phyloP scores from a whole-genome alignment of 1,140 invertebrate species.

The Yoshiicerus persimilis region DNA sequence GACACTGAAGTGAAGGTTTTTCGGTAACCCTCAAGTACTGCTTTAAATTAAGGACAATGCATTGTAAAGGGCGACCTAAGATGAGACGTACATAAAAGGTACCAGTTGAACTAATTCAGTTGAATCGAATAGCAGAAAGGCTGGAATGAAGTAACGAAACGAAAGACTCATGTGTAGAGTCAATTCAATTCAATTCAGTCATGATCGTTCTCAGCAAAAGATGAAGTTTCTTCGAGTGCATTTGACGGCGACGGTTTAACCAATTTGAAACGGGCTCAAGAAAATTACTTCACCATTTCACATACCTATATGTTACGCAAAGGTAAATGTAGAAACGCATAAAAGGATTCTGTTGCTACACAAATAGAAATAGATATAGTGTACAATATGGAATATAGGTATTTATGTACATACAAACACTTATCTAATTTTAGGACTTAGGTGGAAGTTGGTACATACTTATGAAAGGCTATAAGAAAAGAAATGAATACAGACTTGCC shows the following conservation, averaged over 20 bases:
- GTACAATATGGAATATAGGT: not conserved
- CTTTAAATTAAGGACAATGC: too few species aligned
- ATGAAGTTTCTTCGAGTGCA: not conserved
- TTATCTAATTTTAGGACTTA: not conserved
- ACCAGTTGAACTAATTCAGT: not conserved
- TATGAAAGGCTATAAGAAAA: not conserved
- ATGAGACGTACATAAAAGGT: not conserved
- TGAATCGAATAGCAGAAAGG: not conserved
- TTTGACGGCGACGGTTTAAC: not conserved
- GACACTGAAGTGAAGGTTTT: not conserved
- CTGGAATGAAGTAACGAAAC: not conserved
- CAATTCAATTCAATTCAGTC: not conserved
- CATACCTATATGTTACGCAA: not conserved
- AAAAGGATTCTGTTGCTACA: too few species aligned
- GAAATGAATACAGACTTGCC: not conserved
- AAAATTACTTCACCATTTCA: not conserved
- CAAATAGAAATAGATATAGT: not conserved
- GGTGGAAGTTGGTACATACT: not conserved
- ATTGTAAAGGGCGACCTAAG: not conserved
- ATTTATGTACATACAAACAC: not conserved
- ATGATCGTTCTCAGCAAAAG: not conserved
- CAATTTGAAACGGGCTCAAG: not conserved
- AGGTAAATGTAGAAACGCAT: too few species aligned
- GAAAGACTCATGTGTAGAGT: not conserved
- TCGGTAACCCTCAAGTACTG: not conserved